These are phyloP conservation scores for Cephus nigrinus DNA, from an alignment of 2,888 invertebrate species.

Conservation along the genomic window DNA sequence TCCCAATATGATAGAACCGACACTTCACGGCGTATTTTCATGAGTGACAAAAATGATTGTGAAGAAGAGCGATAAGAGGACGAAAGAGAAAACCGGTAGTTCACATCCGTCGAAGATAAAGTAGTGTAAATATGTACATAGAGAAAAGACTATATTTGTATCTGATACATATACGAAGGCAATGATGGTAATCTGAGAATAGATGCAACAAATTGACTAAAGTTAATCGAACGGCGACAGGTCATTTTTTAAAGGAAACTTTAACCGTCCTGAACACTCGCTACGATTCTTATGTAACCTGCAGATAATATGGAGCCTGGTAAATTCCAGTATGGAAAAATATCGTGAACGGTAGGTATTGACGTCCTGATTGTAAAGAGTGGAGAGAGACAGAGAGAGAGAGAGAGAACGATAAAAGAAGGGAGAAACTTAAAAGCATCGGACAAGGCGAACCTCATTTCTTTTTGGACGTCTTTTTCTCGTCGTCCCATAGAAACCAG, in stretches of 20 bases:
- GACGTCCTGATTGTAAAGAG: not conserved
- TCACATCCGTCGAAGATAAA: not conserved
- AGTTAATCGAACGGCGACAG: not conserved
- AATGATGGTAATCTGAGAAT: not conserved
- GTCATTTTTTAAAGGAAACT: not conserved
- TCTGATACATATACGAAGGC: not conserved
- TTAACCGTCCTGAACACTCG: not conserved
- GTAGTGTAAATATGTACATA: not conserved
- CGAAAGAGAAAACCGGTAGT: not conserved
- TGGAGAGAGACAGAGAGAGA: not conserved
- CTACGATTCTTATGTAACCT: not conserved
- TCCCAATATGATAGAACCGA: not conserved
- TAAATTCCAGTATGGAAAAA: not conserved
- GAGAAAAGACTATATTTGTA: not conserved
- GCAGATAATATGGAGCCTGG: not conserved
- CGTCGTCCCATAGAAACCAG: not conserved
- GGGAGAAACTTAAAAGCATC: not conserved
- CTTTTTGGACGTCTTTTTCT: not conserved
- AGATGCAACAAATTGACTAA: not conserved
- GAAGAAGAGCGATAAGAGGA: not conserved
- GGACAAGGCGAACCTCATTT: not conserved
- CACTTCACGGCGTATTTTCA: not conserved
- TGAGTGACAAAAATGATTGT: not conserved
- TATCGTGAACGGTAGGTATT: not conserved
- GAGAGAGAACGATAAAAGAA: not conserved